A percentile compares a stretch with the other conserved stretches of the same genome.
Evolutionary conservation across 1,140 invertebrate genomes (phyloP).

Genomic region (Hyles vespertilio): DNA sequence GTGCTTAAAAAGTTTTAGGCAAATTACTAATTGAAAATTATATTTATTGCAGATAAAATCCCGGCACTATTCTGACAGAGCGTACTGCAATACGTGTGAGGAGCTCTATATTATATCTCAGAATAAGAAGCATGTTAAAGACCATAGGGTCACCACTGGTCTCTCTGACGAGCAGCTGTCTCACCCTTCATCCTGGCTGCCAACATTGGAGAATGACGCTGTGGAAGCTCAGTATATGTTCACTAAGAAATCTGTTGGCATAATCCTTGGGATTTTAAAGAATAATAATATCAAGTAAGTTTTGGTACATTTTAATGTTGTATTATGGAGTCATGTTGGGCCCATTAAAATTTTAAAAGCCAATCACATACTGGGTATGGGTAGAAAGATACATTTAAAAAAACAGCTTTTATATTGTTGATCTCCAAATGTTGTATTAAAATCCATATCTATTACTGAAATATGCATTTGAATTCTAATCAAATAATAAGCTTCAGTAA

Average conservation of each 20-base stretch:
- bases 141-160: conserved; percentile 49
- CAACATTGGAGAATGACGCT: conserved; percentile 54
- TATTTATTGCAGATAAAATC: conserved; percentile 55
- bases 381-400: too few species aligned
- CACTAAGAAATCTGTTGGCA: conserved; percentile 53
- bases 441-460: too few species aligned
- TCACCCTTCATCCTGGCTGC: conserved; percentile 48
- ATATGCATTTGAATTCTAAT: too few species aligned
- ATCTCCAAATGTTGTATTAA: too few species aligned
- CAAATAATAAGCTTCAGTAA: too few species aligned
- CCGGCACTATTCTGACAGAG: conserved; percentile 55
- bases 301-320: conserved; percentile 4
- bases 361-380: too few species aligned
- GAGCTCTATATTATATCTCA: conserved; percentile 72
- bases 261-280: conserved; percentile 52
- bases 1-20: too few species aligned
- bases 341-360: too few species aligned
- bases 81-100: conserved; percentile 81
- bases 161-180: conserved; percentile 51
- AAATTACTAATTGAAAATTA: too few species aligned
- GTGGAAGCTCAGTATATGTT: conserved; percentile 65
- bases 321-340: neutral
- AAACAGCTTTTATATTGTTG: too few species aligned
- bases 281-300: conserved; percentile 65
- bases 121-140: conserved; percentile 52